phyloP scores from a whole-genome alignment of 2,113 vertebrate species.

The Mus spicilegus region DNA sequence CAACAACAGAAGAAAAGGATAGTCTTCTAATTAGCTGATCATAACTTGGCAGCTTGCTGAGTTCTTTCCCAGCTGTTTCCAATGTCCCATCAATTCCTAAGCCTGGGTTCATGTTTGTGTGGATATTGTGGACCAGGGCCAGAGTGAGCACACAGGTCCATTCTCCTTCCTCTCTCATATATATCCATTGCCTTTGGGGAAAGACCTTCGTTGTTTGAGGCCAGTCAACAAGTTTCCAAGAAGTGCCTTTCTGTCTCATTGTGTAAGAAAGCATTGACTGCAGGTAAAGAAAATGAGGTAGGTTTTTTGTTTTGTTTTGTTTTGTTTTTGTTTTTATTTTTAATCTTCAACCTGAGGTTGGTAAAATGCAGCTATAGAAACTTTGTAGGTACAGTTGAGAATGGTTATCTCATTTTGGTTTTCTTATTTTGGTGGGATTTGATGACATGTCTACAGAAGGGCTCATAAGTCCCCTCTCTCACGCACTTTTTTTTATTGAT shows the following conservation, averaged over 20 bases:
- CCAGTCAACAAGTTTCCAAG: neutral
- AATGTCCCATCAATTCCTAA: neutral
- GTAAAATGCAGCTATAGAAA: neutral
- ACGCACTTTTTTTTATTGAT: neutral
- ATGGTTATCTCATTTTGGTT: neutral
- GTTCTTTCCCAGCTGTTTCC: conserved; percentile 34
- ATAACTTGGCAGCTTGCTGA: neutral
- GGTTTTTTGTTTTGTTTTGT: neutral
- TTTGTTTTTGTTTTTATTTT: neutral
- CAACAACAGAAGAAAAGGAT: conserved; percentile 3
- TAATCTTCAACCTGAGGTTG: conserved; percentile 11
- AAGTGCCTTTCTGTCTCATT: conserved; percentile 46
- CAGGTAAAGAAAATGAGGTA: conserved; percentile 53
- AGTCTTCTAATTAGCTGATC: conserved; percentile 43
- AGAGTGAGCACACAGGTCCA: neutral
- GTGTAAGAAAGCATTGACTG: conserved; percentile 38
- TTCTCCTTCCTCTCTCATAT: neutral
- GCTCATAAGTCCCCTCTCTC: neutral
- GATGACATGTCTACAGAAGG: neutral
- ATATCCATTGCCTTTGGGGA: neutral
- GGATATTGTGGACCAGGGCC: neutral
- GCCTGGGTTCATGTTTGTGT: neutral
- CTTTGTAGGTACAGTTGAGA: neutral
- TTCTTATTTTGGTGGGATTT: conserved; percentile 14
- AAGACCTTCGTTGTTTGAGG: neutral